Conservation (phyloP, 2,113 vertebrate genomes). For the Symphodus melops region DNA sequence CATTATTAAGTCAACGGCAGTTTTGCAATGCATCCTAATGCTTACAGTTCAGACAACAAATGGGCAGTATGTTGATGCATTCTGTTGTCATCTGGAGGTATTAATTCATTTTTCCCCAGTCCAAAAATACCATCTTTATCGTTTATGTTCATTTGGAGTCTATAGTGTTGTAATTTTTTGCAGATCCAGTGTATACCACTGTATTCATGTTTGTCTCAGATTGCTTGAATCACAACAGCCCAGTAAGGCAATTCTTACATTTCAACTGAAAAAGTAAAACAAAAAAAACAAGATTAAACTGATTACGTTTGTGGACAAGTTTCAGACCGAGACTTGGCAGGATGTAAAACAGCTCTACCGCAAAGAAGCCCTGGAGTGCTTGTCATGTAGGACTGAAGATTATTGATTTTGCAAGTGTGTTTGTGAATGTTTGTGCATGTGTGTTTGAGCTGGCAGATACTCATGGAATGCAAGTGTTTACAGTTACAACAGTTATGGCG, state of each 20-base stretch:
- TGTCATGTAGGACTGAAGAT: slow-evolving; percentile 66
- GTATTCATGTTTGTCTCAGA: background rate
- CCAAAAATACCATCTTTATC: too few species aligned
- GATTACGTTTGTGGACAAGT: slow-evolving; percentile 55
- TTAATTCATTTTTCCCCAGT: background rate
- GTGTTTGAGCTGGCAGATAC: slow-evolving; percentile 28
- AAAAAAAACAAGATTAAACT: slow-evolving; percentile 12
- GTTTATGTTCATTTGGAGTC: too few species aligned
- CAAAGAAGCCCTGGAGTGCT: slow-evolving; percentile 60
- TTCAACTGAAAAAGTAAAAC: slow-evolving; percentile 38
- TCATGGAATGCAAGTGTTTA: slow-evolving; percentile 46
- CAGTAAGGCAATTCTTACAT: slow-evolving; percentile 14
- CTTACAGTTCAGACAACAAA: too few species aligned
- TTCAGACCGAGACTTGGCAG: slow-evolving; percentile 63
- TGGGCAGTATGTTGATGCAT: background rate
- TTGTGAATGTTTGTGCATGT: slow-evolving; percentile 27
- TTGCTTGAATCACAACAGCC: background rate
- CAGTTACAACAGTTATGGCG: slow-evolving; percentile 62
- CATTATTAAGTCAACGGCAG: too few species aligned
- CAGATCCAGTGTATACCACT: background rate
- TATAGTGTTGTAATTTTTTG: background rate
- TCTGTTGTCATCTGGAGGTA: background rate
- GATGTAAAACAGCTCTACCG: slow-evolving; percentile 43
- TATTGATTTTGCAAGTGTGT: slow-evolving; percentile 78
- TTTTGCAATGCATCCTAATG: too few species aligned